Evolutionary conservation across 2,113 vertebrate genomes (phyloP), one percentile per base, ranked within the genome.

Genomic region (Aegotheles bennettii): DNA sequence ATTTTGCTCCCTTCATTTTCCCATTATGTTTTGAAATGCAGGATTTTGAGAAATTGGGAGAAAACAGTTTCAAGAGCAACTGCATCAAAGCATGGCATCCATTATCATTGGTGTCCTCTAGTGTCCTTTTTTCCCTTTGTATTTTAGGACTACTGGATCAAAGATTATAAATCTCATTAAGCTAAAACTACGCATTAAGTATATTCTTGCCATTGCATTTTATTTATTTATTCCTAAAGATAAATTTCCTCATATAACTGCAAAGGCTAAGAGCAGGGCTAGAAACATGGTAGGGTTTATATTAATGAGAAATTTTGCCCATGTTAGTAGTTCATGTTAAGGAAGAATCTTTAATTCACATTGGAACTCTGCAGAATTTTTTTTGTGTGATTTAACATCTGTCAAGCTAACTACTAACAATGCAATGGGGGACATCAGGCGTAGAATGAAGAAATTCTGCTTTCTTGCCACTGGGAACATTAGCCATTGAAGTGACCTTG

Each of bases 281-380:
- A 29, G n/a, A 16, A 61, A 60, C 8, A 35, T 14, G 16, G 50
- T 43, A 16, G 28, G 16, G 0, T 85, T 81, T 35, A 21, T 10
- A 42, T 21, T 11, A 70, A 20, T 20, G 25, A 36, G 36, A 71
- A 71, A 25, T 73, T 67, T 8, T 40, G 7, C 28, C 29, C 10
- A 10, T 9, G 7, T 53, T 29, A 43, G 43, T 11, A 47, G 25
- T 26, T 45, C 48, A 76, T 0, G 0, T 1, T 69, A 57, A 7
- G 45, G 35, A 6, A 94, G 33, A 88, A 76, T 10, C 18, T 75
- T 64, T 42, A 45, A 64, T 56, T 82, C 9, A 1, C 31, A 33
- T 4, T 36, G 15, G 43, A 87, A 87, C 78, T 60, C 28, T 61
- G n/a, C 11, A 64, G 35, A 75, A 60, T 35, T 82, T 51, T 38